These are phyloP conservation scores for Lordiphosa stackelbergi DNA, from an alignment of 1,140 invertebrate species.

Conservation along the genomic window DNA sequence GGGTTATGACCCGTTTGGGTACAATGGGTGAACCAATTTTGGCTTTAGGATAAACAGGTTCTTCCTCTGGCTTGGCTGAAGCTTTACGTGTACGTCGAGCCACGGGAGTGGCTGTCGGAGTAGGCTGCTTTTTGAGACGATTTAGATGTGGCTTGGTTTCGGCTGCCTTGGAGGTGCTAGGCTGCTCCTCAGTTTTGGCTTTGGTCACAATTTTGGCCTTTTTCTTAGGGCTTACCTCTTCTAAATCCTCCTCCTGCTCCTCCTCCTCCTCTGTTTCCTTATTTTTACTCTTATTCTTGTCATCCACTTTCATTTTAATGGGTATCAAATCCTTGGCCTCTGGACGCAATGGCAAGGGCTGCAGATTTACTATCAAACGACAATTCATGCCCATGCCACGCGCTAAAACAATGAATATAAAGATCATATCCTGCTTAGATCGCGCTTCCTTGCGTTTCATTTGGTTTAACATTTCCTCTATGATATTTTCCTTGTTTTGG, in stretches of 20 bases:
- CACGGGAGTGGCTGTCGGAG: slow-evolving; percentile 28
- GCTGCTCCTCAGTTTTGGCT: slow-evolving; percentile 14
- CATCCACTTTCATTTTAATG: slow-evolving; percentile 78
- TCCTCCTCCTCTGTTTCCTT: slow-evolving; percentile 30
- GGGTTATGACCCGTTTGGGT: slow-evolving; percentile 51
- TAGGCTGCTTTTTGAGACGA: slow-evolving; percentile 21
- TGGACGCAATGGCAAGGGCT: slow-evolving; percentile 81
- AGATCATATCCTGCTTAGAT: slow-evolving; percentile 83
- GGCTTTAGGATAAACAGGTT: not conserved
- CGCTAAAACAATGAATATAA: slow-evolving; percentile 86
- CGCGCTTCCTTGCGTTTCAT: slow-evolving; percentile 81
- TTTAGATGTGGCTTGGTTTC: slow-evolving; percentile 27
- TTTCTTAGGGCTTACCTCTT: slow-evolving; percentile 6
- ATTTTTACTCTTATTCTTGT: slow-evolving; percentile 46
- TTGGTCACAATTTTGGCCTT: slow-evolving; percentile 2
- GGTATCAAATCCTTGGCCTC: slow-evolving; percentile 80
- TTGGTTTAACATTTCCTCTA: slow-evolving; percentile 79
- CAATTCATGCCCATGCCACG: slow-evolving; percentile 88
- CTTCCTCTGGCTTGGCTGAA: not conserved
- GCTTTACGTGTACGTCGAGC: slow-evolving; percentile 54
- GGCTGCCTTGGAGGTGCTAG: slow-evolving; percentile 29
- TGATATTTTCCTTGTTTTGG: slow-evolving; percentile 66
- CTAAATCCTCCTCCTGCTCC: slow-evolving; percentile 9
- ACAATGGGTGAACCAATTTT: slow-evolving; percentile 56
- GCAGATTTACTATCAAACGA: slow-evolving; percentile 85